A percentile compares a stretch with the other conserved stretches of the same genome.
These are phyloP conservation scores for Hydropsyche betteni DNA, from an alignment of 2,888 invertebrate species.

Conservation along the genomic window DNA sequence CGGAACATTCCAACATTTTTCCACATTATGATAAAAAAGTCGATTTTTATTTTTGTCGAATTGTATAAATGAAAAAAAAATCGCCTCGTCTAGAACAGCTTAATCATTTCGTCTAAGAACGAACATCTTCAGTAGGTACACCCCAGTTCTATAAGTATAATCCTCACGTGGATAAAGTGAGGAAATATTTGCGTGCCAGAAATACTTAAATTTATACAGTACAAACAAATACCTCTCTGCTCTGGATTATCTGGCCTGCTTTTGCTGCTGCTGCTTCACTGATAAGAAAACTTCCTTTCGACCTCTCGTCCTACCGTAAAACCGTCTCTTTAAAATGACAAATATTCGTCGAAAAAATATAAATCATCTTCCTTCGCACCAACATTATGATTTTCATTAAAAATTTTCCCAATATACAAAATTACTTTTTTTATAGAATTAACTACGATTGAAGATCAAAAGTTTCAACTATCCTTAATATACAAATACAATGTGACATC, in stretches of 20 bases:
- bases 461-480: too few species aligned
- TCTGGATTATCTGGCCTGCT: slow-evolving; percentile 29
- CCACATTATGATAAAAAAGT: too few species aligned
- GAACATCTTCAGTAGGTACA: background rate
- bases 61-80: background rate
- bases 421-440: too few species aligned
- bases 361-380: too few species aligned
- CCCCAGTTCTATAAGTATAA: slow-evolving; percentile 23
- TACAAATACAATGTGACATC: too few species aligned
- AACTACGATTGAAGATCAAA: too few species aligned
- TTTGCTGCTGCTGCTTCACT: slow-evolving; percentile 29
- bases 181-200: slow-evolving; percentile 39
- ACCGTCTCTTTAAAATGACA: too few species aligned
- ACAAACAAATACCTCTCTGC: slow-evolving; percentile 3
- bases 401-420: too few species aligned
- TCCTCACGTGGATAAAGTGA: slow-evolving; percentile 37
- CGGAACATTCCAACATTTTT: too few species aligned
- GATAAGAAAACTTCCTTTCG: slow-evolving; percentile 35
- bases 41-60: too few species aligned
- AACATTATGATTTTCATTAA: too few species aligned
- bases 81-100: background rate
- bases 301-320: background rate
- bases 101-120: slow-evolving; percentile 27
- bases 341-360: slow-evolving; percentile 28
- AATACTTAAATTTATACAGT: slow-evolving; percentile 27